Base-by-base conservation (phyloP, 2,888 invertebrate species). In the Lamellibrachia satsuma region DNA sequence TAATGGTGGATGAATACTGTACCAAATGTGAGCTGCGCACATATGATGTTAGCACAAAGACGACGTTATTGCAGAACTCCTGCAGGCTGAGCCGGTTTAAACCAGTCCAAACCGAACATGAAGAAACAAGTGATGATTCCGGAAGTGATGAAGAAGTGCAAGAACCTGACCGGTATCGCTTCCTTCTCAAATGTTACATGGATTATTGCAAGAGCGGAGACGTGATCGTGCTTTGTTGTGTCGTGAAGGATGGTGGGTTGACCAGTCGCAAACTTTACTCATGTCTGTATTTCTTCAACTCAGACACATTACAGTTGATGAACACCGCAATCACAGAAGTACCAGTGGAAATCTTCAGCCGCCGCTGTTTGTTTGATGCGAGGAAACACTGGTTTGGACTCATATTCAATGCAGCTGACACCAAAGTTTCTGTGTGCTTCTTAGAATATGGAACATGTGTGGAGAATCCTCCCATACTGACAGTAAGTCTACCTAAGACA, bases 251-350 rank as follows among this genome's bases (percentile, higher is more conserved):
- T 22, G 75, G 75, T 22, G 75, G 75, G 75, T 75, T 75, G 75
- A 75, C 75, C 75, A 75, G 4, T 22, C 75, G 22, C 22, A 75
- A 75, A 22, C 75, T 75, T n/a, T 75, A 22, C 75, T 75, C 75
- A 3, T 75, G n/a, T 75, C 75, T 75, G 75, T 75, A 75, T 75
- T 75, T 75, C 75, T 75, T 75, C 75, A 75, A 75, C 75, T 75
- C 75, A n/a, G 75, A 75, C 75, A 75, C 75, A n/a, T 75, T 75
- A n/a, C 22, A 75, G 75, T 22, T 75, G 75, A 75, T 75, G 75
- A 22, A 22, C 75, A 22, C 22, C 22, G n/a, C 22, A 15, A 75
- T n/a, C 22, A 22, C 75, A 22, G 75, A 75, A 75, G n/a, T 75
- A 11, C 22, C 75, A 75, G 75, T 75, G 75, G 75, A 75, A 75